Base-by-base conservation (phyloP, 1,140 invertebrate genomes). In the Diuraphis noxia region DNA sequence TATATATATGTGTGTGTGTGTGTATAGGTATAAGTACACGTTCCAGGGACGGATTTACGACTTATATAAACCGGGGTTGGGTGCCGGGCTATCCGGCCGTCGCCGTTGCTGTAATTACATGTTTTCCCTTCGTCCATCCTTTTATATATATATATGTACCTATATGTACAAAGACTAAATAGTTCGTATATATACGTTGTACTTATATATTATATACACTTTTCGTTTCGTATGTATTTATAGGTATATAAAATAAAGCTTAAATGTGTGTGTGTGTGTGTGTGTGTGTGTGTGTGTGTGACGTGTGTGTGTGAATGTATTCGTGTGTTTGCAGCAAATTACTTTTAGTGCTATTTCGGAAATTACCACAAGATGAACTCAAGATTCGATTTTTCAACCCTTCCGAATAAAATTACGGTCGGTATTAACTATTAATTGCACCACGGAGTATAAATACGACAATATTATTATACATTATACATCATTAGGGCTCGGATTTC, bases 1-100 rank as follows among this genome's bases (percentile, higher is more conserved):
- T n/a, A n/a, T n/a, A n/a, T n/a, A n/a, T n/a, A n/a, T n/a, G n/a
- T n/a, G n/a, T n/a, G n/a, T n/a, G n/a, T 30, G 10, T 36, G 21
- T 84, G 81, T 85, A n/a, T 36, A 36, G 23, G 38, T 13, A 38
- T 19, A 8, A 7, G 0, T 38, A n/a, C 36, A 82, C 36, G 38
- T 36, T 19, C 13, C 34, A 38, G 43, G 43, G 89, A 91, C 77
- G 77, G 89, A 91, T 91, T 91, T 91, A 91, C 77, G 89, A 91
- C 89, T 91, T 81, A 38, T 25, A 40, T 5, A 21, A 3, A 34
- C 25, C 2, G 46, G 23, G 34, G 49, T 38, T 25, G 49, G 23
- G 49, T 40, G 19, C 30, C 56, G 30, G 13, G 56, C 56, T 72
- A 72, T 17, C 30, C 56, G 56, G 56, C 30, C 13, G 30, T 19